Evolutionary conservation across 2,888 invertebrate species (phyloP), one percentile per base, ranked within the genome.

Genomic region (Protodeltote pygarga): DNA sequence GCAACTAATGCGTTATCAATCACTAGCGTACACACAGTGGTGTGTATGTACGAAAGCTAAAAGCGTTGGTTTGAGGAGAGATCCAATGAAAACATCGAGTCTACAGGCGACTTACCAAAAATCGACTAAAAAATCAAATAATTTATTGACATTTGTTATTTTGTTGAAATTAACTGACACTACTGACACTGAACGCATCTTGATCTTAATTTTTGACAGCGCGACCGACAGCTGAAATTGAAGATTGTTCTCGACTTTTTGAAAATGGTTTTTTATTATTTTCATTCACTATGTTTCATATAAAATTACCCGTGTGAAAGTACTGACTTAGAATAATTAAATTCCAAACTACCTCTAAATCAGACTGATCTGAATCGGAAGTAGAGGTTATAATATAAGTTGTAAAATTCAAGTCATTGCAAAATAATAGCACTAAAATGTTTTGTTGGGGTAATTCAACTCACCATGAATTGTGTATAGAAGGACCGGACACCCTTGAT

Each of bases 391-490:
- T 72, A 68, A n/a, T 29, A 34, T 65, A 68, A 57, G 39, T 73
- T 61, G 52, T 65, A 52, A 75, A 72, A 75, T 66, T 54, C 65
- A 59, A 71, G 74, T 74, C 69, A 73, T 73, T 67, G 63, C 44
- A 58, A 73, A 64, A 52, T 48, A 64, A 38, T 57, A 65, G 46
- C 49, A 60, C 48, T 62, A 86, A 78, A 80, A 92, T 92, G 92
- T 92, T 89, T 87, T 92, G 92, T 79, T 92, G 92, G 92, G 92
- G 92, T 65, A 92, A 91, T 81, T 81, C 89, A 65, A 91, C 91
- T 77, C 83, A 91, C 78, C 89, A 89, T 69, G 92, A 92, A 81
- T 76, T 92, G 54, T 90, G 85, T 69, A 73, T 92, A 49, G 91
- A 91, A 72, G 80, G 80, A 24, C 62, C 85, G 32, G 83, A 84